Conservation (phyloP, 2,888 invertebrate genomes). For the Mesorhabditis sp. region DNA sequence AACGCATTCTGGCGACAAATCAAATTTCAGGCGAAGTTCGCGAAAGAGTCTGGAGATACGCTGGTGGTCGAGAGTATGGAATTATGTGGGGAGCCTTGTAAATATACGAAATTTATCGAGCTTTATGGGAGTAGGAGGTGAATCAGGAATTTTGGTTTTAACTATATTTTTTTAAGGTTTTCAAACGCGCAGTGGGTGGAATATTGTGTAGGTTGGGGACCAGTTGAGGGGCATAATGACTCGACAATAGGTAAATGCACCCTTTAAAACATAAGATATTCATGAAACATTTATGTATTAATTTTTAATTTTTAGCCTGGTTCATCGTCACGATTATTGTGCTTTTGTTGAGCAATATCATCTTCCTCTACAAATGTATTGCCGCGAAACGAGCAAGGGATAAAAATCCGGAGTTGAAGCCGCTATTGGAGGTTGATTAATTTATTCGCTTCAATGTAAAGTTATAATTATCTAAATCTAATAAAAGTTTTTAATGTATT, state of each 20-base stretch:
- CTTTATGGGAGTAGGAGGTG: background rate
- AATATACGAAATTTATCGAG: background rate
- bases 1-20: background rate
- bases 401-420: slow-evolving; percentile 2
- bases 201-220: background rate
- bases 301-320: background rate
- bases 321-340: background rate
- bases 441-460: too few relatives aligned
- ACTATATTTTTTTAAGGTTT: background rate
- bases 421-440: background rate
- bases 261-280: background rate
- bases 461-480: too few relatives aligned
- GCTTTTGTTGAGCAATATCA: background rate
- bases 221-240: background rate
- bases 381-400: background rate
- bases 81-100: background rate
- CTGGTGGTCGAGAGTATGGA: background rate
- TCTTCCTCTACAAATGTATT: background rate
- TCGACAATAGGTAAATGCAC: background rate
- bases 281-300: background rate
- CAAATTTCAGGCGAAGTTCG: background rate
- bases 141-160: background rate
- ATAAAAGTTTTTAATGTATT: too few relatives aligned
- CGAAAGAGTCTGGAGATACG: background rate
- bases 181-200: background rate